These are phyloP conservation scores for Drosophila colorata DNA, from an alignment of 2,888 invertebrate species.

Conservation along the genomic window DNA sequence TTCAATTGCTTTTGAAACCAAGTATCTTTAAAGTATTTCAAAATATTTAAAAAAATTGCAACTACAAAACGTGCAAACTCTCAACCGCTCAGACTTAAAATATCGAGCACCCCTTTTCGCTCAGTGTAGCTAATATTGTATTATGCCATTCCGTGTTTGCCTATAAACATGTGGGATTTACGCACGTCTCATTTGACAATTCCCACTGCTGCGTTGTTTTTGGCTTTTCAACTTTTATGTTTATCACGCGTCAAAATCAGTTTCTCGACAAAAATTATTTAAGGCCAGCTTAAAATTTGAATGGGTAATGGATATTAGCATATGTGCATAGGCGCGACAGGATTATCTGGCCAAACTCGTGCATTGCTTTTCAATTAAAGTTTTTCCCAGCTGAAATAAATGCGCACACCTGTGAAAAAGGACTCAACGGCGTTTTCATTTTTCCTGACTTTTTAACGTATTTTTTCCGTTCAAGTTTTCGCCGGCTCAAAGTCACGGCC, in stretches of 20 bases:
- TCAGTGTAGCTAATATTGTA: background rate
- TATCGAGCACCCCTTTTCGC: background rate
- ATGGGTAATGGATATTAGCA: constrained; percentile 26
- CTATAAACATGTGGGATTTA: constrained; percentile 83
- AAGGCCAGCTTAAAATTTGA: constrained; percentile 71
- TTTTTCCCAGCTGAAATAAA: constrained; percentile 31
- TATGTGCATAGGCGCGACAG: constrained; percentile 1
- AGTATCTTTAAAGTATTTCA: too few species aligned
- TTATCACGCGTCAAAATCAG: constrained; percentile 66
- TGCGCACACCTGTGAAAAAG: constrained; percentile 49
- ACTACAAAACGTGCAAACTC: too few species aligned
- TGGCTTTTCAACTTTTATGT: constrained; percentile 46
- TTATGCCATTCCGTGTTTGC: constrained; percentile 63
- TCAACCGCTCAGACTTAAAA: too few species aligned
- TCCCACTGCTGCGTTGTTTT: constrained; percentile 20
- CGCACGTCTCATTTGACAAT: constrained; percentile 67
- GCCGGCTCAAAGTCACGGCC: constrained; percentile 49
- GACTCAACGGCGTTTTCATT: background rate
- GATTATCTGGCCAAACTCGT: constrained; percentile 11
- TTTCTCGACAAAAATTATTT: constrained; percentile 13
- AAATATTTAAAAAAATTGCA: too few species aligned
- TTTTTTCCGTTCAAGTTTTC: constrained; percentile 45
- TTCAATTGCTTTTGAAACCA: too few species aligned
- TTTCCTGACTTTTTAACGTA: constrained; percentile 64
- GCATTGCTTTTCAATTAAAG: constrained; percentile 51